These are phyloP conservation scores for Meghimatium bilineatum DNA, from an alignment of 2,888 invertebrate genomes.

Conservation along the genomic window DNA sequence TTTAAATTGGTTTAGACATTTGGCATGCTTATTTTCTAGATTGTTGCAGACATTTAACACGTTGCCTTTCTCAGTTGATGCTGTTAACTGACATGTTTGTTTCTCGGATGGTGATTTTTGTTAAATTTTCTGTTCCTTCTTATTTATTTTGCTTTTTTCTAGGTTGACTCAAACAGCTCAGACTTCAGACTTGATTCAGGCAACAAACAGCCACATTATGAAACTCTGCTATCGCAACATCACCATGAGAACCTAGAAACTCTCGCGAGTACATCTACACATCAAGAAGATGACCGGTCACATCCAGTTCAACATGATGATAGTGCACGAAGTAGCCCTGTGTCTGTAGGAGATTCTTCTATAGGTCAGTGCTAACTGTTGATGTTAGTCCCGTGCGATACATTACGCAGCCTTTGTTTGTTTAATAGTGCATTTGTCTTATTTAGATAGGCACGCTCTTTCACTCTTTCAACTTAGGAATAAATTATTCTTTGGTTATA, in stretches of 20 bases:
- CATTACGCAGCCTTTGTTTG: no score
- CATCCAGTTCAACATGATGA: constrained; percentile 58
- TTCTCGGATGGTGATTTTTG: no score
- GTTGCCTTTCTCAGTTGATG: no score
- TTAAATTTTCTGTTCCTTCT: background rate
- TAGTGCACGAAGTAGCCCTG: constrained; percentile 68
- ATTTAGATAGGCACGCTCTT: no score
- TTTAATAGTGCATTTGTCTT: no score
- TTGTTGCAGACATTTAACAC: no score
- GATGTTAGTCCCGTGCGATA: no score
- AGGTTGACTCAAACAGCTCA: constrained; percentile 64
- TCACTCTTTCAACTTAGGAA: no score
- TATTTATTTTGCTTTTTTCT: background rate
- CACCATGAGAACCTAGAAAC: constrained; percentile 52
- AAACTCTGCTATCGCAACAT: constrained; percentile 57
- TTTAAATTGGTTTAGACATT: no score
- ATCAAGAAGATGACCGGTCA: constrained; percentile 44
- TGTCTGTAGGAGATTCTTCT: constrained; percentile 65
- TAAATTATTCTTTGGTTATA: no score
- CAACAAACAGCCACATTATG: constrained; percentile 66
- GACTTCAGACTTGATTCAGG: constrained; percentile 68
- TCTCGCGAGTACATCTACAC: constrained; percentile 49
- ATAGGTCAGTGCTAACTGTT: constrained; percentile 54
- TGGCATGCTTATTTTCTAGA: no score
- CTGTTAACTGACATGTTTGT: no score